Percentiles rank a stretch among this genome's conserved stretches.
phyloP scores from a whole-genome alignment of 2,888 invertebrate species.

The Masnerella sp. region DNA sequence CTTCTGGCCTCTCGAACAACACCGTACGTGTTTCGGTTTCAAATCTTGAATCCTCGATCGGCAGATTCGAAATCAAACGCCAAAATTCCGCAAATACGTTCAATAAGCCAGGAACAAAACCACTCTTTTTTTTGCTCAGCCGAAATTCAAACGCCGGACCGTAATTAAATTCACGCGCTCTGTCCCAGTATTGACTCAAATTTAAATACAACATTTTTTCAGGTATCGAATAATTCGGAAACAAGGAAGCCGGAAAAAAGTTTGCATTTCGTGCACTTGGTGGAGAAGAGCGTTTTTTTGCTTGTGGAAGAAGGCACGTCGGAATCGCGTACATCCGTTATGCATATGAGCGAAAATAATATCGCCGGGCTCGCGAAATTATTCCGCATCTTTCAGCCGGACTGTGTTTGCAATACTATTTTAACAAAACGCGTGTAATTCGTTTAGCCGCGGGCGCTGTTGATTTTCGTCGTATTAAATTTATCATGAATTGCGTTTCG shows the following conservation, averaged over 20 bases:
- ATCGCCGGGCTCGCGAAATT: conserved; percentile 14
- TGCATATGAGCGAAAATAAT: conserved; percentile 45
- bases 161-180: conserved; percentile 7
- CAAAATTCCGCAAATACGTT: conserved; percentile 15
- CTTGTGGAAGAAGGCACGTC: conserved; percentile 25
- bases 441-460: conserved; percentile 22
- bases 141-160: conserved; percentile 7
- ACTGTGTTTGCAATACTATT: conserved; percentile 15
- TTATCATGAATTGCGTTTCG: conserved; percentile 11
- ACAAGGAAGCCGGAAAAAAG: background rate
- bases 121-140: conserved; percentile 4
- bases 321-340: conserved; percentile 26
- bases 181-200: background rate
- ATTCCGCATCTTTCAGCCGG: conserved; percentile 17
- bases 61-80: conserved; percentile 23
- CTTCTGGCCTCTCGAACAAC: conserved; percentile 22
- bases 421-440: conserved; percentile 29
- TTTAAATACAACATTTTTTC: background rate
- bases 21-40: conserved; percentile 37
- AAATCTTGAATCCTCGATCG: conserved; percentile 22
- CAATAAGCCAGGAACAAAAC: conserved; percentile 14
- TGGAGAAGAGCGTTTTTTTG: conserved; percentile 21
- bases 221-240: conserved; percentile 21
- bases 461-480: conserved; percentile 27
- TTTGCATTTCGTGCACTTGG: conserved; percentile 17